phyloP scores from a whole-genome alignment of 2,888 invertebrate species.

The Troglohyphantes excavatus region DNA sequence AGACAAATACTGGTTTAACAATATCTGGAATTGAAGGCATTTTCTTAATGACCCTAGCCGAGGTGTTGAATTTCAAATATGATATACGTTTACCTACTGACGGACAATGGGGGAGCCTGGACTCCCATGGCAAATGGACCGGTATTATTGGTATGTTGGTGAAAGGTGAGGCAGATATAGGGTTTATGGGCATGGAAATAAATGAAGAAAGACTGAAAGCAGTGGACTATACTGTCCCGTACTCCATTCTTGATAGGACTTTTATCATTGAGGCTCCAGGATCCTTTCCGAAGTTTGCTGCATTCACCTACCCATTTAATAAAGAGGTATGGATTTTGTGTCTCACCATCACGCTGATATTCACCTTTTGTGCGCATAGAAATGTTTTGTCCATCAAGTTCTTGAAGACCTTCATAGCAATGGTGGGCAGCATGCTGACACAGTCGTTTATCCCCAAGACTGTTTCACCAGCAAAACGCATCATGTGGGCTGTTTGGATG shows the following conservation, averaged over 20 bases:
- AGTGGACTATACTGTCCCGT: conserved; percentile 21
- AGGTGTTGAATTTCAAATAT: conserved; percentile 24
- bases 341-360: not conserved
- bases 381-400: not conserved
- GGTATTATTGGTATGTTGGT: not conserved
- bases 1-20: too few relatives aligned
- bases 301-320: conserved; percentile 33
- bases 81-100: not conserved
- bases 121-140: conserved; percentile 16
- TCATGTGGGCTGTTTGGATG: not conserved
- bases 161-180: conserved; percentile 36
- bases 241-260: not conserved
- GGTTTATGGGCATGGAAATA: not conserved
- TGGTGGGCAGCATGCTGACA: conserved; percentile 10
- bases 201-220: conserved; percentile 11
- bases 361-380: not conserved
- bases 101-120: not conserved
- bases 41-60: conserved; percentile 15
- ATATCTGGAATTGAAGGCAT: conserved; percentile 16
- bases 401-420: not conserved
- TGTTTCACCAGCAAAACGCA: not conserved
- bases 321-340: not conserved
- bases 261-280: conserved; percentile 25
- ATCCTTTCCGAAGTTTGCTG: not conserved
- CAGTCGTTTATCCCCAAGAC: not conserved